phyloP scores from a whole-genome alignment of 2,888 invertebrate species.

The Microctonus aethiopoides region DNA sequence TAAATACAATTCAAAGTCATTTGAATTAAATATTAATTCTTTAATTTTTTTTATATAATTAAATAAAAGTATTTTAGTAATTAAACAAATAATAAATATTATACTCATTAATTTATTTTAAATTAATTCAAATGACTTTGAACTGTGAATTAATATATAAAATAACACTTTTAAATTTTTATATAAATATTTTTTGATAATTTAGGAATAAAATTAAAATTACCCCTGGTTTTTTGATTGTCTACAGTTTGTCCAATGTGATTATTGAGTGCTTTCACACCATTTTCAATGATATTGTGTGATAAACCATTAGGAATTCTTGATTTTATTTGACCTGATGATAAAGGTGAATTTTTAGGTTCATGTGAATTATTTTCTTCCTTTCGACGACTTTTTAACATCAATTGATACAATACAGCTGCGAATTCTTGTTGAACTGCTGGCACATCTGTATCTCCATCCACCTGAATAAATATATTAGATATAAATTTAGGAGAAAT shows the following conservation, averaged over 20 bases:
- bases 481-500: neutral
- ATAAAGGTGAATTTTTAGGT: constrained; percentile 40
- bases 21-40: neutral
- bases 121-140: neutral
- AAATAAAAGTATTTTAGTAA: neutral
- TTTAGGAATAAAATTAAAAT: neutral
- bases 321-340: constrained; percentile 21
- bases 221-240: constrained; percentile 7
- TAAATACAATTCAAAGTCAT: neutral
- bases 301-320: constrained; percentile 62
- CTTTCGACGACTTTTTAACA: constrained; percentile 68
- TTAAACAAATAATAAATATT: neutral
- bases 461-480: constrained; percentile 72
- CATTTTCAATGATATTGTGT: constrained; percentile 60
- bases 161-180: no score
- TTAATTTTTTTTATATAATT: neutral
- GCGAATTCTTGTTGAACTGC: constrained; percentile 84
- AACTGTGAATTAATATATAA: no score
- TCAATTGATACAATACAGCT: constrained; percentile 76
- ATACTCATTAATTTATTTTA: neutral
- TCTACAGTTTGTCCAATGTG: constrained; percentile 36
- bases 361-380: constrained; percentile 45
- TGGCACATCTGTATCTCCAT: constrained; percentile 85
- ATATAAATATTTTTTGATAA: no score
- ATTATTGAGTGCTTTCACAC: constrained; percentile 40